Evolutionary conservation across 2,797 vertebrate genomes (phyloP).

Genomic region (Huso huso): DNA sequence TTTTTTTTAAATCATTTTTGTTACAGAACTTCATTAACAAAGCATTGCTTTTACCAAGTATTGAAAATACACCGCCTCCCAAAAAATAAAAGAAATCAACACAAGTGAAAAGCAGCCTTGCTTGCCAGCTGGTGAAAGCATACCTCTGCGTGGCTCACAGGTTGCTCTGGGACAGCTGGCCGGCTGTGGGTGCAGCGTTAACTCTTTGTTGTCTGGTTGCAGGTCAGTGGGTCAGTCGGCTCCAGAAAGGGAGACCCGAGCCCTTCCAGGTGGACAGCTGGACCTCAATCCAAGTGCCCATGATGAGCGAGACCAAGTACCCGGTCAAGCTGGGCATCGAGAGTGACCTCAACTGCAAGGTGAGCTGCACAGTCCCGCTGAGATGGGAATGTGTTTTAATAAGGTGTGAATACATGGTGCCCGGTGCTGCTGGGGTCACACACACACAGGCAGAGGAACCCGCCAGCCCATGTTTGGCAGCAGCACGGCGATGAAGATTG

Average conservation of each 20-base stretch:
- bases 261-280: slow-evolving; percentile 74
- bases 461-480: background rate
- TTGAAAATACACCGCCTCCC: no score
- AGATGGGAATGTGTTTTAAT: no score
- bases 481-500: background rate
- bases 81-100: no score
- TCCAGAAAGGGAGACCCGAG: slow-evolving; percentile 55
- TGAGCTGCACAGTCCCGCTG: slow-evolving; percentile 32
- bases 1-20: no score
- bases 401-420: no score
- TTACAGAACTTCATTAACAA: no score
- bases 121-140: no score
- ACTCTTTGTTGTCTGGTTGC: slow-evolving; percentile 31
- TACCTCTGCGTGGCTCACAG: background rate
- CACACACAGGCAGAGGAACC: slow-evolving; percentile 31
- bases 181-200: slow-evolving; percentile 1
- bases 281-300: slow-evolving; percentile 60
- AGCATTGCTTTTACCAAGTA: no score
- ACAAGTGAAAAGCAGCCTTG: no score
- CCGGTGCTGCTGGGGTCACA: no score
- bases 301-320: slow-evolving; percentile 82
- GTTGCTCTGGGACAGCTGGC: background rate
- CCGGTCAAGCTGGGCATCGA: slow-evolving; percentile 81
- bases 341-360: slow-evolving; percentile 85
- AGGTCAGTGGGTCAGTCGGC: slow-evolving; percentile 85